Base-by-base conservation (phyloP, 2,797 vertebrate species). In the Peromyscus eremicus region DNA sequence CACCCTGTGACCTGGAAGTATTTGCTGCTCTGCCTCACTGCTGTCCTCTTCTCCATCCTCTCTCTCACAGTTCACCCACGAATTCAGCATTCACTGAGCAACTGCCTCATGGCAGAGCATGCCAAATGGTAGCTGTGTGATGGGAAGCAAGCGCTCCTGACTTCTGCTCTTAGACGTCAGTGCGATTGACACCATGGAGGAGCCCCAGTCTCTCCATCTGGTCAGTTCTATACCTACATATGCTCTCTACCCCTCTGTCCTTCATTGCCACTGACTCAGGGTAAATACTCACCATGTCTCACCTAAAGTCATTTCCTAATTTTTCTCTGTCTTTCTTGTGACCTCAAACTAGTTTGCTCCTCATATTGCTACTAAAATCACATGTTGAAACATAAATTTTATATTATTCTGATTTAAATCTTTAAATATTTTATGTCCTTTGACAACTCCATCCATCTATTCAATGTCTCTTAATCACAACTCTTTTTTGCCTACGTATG, bases 361-460 rank as follows among this genome's bases (percentile, higher is more conserved):
- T 29, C 12, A 77, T 25, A 94, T 76, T 83, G 60, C 12, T 91
- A 43, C 4, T 40, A 34, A 66, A 66, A 34, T 49, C 82, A 8
- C 49, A 57, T 85, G 86, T 55, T 94, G 73, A 95, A 96, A 94
- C 40, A 75, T 16, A 62, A 32, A 82, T 79, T 60, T 96, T 93
- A 87, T 89, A 29, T 60, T 66, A 80, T 70, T 92, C 49, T 88
- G 66, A 92, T 90, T 93, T 84, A 34, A 46, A 46, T 32, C 11
- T 49, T 68, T 85, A 66, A 66, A 66, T 49, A 34, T 85, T 49
- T 66, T 49, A 37, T 23, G 1, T 34, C 85, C 40, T 84, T 66
- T 46, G 62, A 34, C 14, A 66, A 40, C 12, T 68, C 29, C 9
- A 49, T 84, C 40, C 62, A 46, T 46, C 17, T 6, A 84, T 66